phyloP scores from a whole-genome alignment of 2,113 vertebrate genomes.

The Plecturocebus donacophilus region DNA sequence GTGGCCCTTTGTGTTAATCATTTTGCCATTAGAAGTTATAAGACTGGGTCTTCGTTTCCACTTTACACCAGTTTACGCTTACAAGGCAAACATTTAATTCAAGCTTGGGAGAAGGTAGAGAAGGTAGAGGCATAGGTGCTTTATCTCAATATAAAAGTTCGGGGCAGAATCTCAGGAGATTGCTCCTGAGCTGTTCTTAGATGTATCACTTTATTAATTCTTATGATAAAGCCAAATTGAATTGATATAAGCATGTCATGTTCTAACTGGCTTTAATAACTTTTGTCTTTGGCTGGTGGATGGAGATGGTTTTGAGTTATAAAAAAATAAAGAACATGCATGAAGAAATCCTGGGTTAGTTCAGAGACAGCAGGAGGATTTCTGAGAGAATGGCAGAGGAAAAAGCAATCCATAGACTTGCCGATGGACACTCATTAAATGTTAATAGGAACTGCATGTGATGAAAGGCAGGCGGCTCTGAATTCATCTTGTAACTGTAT shows the following conservation, averaged over 20 bases:
- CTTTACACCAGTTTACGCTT: neutral
- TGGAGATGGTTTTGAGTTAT: slow-evolving; percentile 47
- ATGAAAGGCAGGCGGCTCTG: slow-evolving; percentile 37
- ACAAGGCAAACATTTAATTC: slow-evolving; percentile 1
- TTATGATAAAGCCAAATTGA: slow-evolving; percentile 42
- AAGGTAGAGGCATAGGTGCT: neutral
- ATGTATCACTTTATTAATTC: slow-evolving; percentile 34
- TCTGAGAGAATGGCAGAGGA: slow-evolving; percentile 7
- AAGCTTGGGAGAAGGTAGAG: neutral
- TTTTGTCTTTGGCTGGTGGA: slow-evolving; percentile 59
- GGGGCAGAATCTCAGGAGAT: neutral
- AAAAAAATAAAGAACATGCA: neutral
- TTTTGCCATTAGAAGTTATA: neutral
- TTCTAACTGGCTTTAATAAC: slow-evolving; percentile 28
- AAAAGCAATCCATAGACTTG: slow-evolving; percentile 38
- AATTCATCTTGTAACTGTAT: slow-evolving; percentile 59
- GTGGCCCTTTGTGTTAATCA: neutral
- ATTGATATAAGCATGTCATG: slow-evolving; percentile 2
- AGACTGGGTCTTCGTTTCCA: neutral
- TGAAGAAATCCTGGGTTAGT: slow-evolving; percentile 50
- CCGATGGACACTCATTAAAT: slow-evolving; percentile 65
- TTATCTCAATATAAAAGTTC: neutral
- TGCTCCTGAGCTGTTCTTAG: slow-evolving; percentile 19
- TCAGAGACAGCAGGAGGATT: slow-evolving; percentile 49
- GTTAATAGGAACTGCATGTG: slow-evolving; percentile 55